phyloP scores from a whole-genome alignment of 2,113 vertebrate species.

The Lophura nycthemera region DNA sequence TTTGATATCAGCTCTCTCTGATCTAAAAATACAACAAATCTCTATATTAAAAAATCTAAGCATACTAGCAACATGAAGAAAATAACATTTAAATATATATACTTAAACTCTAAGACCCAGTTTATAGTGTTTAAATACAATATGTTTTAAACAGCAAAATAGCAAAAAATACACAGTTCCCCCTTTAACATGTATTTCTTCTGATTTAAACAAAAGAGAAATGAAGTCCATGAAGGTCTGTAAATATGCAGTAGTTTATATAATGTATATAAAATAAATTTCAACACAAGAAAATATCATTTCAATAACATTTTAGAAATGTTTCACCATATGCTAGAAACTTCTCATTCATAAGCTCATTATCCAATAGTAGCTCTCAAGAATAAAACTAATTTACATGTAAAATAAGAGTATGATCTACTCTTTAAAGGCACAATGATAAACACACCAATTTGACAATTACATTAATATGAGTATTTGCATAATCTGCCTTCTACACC shows the following conservation, averaged over 20 bases:
- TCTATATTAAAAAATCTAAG: not conserved
- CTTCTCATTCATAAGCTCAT: slow-evolving; percentile 71
- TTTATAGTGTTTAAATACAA: not conserved
- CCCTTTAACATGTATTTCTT: slow-evolving; percentile 6
- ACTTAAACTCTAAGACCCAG: not conserved
- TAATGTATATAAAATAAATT: slow-evolving; percentile 4
- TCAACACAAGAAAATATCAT: slow-evolving; percentile 15
- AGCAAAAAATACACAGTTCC: not conserved
- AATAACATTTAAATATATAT: not conserved
- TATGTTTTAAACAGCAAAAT: not conserved
- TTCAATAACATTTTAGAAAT: slow-evolving; percentile 36
- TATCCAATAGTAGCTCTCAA: slow-evolving; percentile 76
- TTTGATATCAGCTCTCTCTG: not conserved
- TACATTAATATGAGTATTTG: slow-evolving; percentile 84
- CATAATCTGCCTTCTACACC: slow-evolving; percentile 83
- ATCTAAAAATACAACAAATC: not conserved
- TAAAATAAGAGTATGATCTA: slow-evolving; percentile 81
- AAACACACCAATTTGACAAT: slow-evolving; percentile 86
- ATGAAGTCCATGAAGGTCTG: not conserved
- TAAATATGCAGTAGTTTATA: not conserved
- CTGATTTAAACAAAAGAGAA: not conserved
- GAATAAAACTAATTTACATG: slow-evolving; percentile 82
- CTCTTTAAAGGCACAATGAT: slow-evolving; percentile 81
- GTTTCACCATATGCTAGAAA: slow-evolving; percentile 52
- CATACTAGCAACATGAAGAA: not conserved